Percentiles rank a stretch among this genome's conserved stretches.
Evolutionary conservation across 2,797 vertebrate genomes (phyloP).

Genomic region (Schizopygopsis malacanthus): DNA sequence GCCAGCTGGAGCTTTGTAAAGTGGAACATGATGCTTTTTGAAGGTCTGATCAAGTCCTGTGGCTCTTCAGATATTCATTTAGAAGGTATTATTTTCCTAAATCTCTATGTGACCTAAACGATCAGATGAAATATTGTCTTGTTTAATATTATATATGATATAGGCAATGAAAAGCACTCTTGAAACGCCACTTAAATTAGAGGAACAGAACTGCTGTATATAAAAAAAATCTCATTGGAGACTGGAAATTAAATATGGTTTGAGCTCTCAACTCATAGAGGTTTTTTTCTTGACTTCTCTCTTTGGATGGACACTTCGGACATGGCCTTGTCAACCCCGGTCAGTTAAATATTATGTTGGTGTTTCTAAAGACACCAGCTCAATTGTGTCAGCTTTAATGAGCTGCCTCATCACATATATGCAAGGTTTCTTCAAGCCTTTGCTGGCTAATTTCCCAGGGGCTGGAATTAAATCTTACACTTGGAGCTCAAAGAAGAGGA

Average conservation of each 20-base stretch:
- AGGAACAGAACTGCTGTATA: background rate
- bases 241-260: background rate
- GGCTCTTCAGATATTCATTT: background rate
- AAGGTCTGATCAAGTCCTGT: background rate
- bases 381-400: slow-evolving; percentile 44
- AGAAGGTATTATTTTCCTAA: background rate
- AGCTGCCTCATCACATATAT: slow-evolving; percentile 44
- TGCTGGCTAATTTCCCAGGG: slow-evolving; percentile 48
- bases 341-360: slow-evolving; percentile 29
- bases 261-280: slow-evolving; percentile 13
- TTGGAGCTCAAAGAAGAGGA: slow-evolving; percentile 31
- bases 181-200: background rate
- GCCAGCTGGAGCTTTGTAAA: background rate
- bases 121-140: background rate
- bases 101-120: background rate
- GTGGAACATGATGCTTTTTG: background rate
- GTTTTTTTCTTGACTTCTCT: background rate
- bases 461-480: slow-evolving; percentile 30
- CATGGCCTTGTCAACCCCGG: slow-evolving; percentile 36
- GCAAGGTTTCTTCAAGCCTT: slow-evolving; percentile 30
- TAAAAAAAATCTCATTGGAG: background rate
- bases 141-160: slow-evolving; percentile 7
- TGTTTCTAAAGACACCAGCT: slow-evolving; percentile 36
- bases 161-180: background rate
- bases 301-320: slow-evolving; percentile 2